phyloP scores from a whole-genome alignment of 23 tunicate species.

The Ciona savignyi region DNA sequence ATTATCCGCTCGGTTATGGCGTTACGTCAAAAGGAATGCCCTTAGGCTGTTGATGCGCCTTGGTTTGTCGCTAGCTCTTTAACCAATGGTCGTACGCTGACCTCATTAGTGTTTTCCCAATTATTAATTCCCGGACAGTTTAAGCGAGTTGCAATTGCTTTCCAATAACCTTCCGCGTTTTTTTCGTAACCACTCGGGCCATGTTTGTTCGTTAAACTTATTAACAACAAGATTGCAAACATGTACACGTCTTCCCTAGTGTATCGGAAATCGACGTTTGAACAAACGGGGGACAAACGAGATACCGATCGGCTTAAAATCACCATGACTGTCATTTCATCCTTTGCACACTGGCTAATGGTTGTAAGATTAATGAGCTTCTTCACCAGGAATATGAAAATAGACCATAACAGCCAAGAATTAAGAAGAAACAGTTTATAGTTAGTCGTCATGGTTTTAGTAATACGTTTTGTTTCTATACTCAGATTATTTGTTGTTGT shows the following conservation, averaged over 20 bases:
- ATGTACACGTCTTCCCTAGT: neutral
- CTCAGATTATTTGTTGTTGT: no score
- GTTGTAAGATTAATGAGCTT: neutral
- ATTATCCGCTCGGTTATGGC: neutral
- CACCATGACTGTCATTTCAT: neutral
- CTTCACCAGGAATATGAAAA: no score
- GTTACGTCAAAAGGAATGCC: neutral
- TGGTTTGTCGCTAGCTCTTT: no score
- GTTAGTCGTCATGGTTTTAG: no score
- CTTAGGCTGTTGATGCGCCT: no score
- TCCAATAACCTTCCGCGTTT: neutral
- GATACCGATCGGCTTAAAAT: neutral
- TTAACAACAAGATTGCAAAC: neutral
- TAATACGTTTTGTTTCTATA: no score
- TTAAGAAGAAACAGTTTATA: no score
- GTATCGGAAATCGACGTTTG: neutral
- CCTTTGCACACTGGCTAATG: neutral
- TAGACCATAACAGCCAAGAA: no score
- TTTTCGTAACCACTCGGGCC: neutral
- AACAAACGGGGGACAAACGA: neutral
- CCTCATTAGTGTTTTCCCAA: neutral
- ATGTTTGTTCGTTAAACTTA: neutral
- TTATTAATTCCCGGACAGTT: neutral
- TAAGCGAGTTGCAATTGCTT: neutral
- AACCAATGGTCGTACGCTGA: no score